Evolutionary conservation across 2,888 invertebrate species (phyloP), one percentile per base, ranked within the genome.

Genomic region (Synergus gifuensis): DNA sequence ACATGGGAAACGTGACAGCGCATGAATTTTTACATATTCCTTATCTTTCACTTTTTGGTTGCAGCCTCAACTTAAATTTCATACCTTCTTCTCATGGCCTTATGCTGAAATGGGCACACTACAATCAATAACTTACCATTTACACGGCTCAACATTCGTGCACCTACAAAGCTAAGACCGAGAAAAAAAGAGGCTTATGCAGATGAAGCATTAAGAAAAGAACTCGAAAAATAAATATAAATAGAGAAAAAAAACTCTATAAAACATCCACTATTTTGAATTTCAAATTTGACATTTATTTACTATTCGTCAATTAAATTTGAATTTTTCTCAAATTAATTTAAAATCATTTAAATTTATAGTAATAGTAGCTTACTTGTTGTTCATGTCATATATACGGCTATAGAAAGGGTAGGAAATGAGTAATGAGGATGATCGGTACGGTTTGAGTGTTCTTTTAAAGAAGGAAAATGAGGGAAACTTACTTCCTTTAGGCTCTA

Each of bases 71-170:
- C 54, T 73, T 36, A 36, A 54, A 73, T 40, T 73, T 73, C 54
- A 73, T 73, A 40, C 58, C 78, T 79, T 54, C 18, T 73, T 77
- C 73, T 79, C 77, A 76, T 78, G 78, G 78, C 69, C 64, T 42
- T 81, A 66, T 64, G 60, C 76, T 81, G 63, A 81, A 79, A 81
- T 76, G 77, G 67, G 80, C 76, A 82, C 73, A 67, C 76, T 76
- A 83, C 84, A 86, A 86, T 86, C 87, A 84, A 87, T 87, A 87
- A 81, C 67, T 80, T 79, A 83, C 82, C 85, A 81, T 84, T 86
- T 82, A 84, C 81, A 83, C 79, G 79, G 80, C 82, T 81, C 58
- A 79, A 77, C 82, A 64, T 81, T 54, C 79, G 66, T 66, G 63
- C 44, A 76, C 46, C 16, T 60, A 44, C 66, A 67, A 73, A 44